Conservation (phyloP, 2,113 vertebrate genomes). For the Narcine bancroftii region DNA sequence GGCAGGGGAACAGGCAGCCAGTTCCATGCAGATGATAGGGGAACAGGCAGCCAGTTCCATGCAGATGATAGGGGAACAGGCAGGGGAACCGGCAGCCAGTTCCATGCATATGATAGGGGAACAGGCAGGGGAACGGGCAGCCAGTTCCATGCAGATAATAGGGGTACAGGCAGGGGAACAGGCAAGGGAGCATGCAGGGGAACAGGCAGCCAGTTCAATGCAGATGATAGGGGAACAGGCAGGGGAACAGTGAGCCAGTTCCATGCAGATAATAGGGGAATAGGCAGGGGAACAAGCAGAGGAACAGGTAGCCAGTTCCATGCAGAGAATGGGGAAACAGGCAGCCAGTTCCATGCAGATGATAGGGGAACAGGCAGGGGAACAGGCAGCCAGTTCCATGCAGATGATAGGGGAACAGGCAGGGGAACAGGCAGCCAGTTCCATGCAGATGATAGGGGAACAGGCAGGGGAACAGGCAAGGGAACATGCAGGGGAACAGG, state of each 20-base stretch:
- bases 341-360: neutral
- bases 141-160: neutral
- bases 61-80: neutral
- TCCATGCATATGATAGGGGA: neutral
- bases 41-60: neutral
- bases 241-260: neutral
- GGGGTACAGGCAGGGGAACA: too few relatives aligned
- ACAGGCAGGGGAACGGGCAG: neutral
- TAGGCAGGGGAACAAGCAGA: too few relatives aligned
- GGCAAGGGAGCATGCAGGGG: too few relatives aligned
- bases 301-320: neutral
- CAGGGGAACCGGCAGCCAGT: neutral
- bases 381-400: neutral
- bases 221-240: neutral
- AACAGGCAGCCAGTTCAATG: neutral
- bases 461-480: too few relatives aligned
- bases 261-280: neutral
- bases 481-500: neutral
- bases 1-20: neutral
- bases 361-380: neutral
- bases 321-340: neutral
- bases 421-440: neutral
- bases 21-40: neutral
- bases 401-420: neutral
- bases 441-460: neutral